Evolutionary conservation across 2,113 vertebrate genomes (phyloP), one percentile per base, ranked within the genome.

Genomic region (Morone chrysops): DNA sequence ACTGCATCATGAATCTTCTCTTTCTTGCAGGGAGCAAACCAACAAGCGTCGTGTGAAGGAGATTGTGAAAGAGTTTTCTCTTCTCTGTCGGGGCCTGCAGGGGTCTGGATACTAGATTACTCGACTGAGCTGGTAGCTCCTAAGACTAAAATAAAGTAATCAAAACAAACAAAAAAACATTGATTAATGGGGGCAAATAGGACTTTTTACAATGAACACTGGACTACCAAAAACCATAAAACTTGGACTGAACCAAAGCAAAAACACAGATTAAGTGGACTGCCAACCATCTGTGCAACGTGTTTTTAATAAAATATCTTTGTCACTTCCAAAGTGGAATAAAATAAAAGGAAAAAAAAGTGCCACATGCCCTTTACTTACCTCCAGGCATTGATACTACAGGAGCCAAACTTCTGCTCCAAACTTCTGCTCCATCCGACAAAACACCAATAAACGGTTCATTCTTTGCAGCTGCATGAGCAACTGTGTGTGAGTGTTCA

Each of bases 31-130:
- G 92, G 98, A 98, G 91, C 96, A 97, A 85, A 96, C 95, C 90
- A 98, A 97, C 96, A 99, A 98, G 87, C 94, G 96, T 47, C 95
- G 92, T 6, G 94, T 98, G 81, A 98, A 97, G 94, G 98, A 99
- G 91, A 97, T 97, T 57, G 97, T 99, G 92, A 98, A 97, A 91
- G 98, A 99, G 85, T 99, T 99, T 88, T 97, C 96, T 6, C 91
- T 98, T 91, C 93, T 97, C 82, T 99, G 97, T 90, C 95, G 97
- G 76, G 98, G 98, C 72, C 96, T 97, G 60, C 97, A 97, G 82
- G 97, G 97, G 59, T 97, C 96, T 0, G 97, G 98, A 82, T 96
- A 96, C 86, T 96, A 43, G 95, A 97, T 85, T 96, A 96, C 93
- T 97, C 96, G 96, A 31, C 38, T 18, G 51, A 78, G 75, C 61